Evolutionary conservation across 2,113 vertebrate species (phyloP), one percentile per base, ranked within the genome.

Genomic region (Channa argus): DNA sequence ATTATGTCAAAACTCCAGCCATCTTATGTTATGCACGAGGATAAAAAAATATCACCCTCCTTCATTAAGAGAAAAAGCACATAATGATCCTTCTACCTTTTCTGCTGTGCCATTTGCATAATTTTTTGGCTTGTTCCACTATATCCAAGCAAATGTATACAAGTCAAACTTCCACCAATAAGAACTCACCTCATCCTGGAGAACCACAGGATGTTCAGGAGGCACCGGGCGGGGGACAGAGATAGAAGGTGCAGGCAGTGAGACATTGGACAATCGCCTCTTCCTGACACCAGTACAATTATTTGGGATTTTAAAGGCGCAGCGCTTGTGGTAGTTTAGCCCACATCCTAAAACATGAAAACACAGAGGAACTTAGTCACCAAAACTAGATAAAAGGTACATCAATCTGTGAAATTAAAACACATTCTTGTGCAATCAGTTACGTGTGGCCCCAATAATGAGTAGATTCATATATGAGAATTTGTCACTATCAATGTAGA

Each of bases 301-400:
- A 93, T 99, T 99, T 56, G 98, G 98, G 87, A 99, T 99, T 92
- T 98, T 99, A 93, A 99, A 99, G 93, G 97, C 98, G 74, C 98
- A 99, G 76, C 98, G 95, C 77, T 99, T 99, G 92, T 99, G 98
- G 91, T 99, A 99, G 93, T 99, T 98, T 69, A 99, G 93, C 55
- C 98, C 98, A 90, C 98, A 99, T 76, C 98, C 98, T 99, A 87
- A 71, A 72, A 83, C 7, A 76, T 36, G 7, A 54, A 71, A 71
- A 71, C 39, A 64, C 5, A 83, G 37, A 81, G 39, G 39, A 55
- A 13, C 72, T 13, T 5, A 72, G 41, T 70, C 38, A 11, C 7
- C 61, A 47, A 66, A 51, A 13, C 7, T 0, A 49, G 6, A 5
- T 59, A 61, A 60, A 38, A 8, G 41, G 10, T 1, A 46, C 34